phyloP scores from a whole-genome alignment of 1,140 invertebrate species.

The Zaprionus vittiger region DNA sequence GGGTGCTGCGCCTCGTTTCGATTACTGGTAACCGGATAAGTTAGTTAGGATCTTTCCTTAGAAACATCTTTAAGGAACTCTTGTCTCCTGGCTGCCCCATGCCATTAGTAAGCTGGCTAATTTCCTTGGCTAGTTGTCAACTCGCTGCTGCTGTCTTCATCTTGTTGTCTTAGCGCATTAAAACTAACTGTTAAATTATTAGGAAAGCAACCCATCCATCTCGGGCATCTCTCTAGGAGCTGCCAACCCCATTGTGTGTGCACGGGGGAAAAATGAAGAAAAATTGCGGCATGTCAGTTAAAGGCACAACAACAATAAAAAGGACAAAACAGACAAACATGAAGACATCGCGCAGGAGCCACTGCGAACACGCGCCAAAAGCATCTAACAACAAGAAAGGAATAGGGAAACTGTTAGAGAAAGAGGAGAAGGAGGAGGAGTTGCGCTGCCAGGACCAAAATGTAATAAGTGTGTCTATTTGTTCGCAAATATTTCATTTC shows the following conservation, averaged over 20 bases:
- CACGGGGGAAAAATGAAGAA: constrained; percentile 72
- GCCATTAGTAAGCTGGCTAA: background rate
- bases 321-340: constrained; percentile 70
- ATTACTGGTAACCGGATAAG: background rate
- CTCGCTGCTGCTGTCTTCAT: background rate
- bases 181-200: constrained; percentile 81
- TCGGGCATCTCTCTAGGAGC: constrained; percentile 37
- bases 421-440: background rate
- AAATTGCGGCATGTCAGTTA: constrained; percentile 78
- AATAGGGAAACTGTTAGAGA: constrained; percentile 3
- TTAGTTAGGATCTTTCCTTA: background rate
- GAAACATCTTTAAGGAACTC: background rate
- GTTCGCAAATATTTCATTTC: constrained; percentile 81
- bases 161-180: constrained; percentile 58
- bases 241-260: constrained; percentile 33
- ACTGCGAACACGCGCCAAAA: constrained; percentile 75
- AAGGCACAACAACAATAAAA: constrained; percentile 74
- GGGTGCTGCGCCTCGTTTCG: background rate
- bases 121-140: constrained; percentile 13
- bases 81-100: background rate
- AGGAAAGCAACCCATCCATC: constrained; percentile 76
- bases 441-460: constrained; percentile 63
- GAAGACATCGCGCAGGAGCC: constrained; percentile 62
- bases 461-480: constrained; percentile 82
- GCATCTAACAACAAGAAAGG: constrained; percentile 65